Evolutionary conservation across 2,797 vertebrate species (phyloP), one percentile per base, ranked within the genome.

Genomic region (Galagoides demidoff): DNA sequence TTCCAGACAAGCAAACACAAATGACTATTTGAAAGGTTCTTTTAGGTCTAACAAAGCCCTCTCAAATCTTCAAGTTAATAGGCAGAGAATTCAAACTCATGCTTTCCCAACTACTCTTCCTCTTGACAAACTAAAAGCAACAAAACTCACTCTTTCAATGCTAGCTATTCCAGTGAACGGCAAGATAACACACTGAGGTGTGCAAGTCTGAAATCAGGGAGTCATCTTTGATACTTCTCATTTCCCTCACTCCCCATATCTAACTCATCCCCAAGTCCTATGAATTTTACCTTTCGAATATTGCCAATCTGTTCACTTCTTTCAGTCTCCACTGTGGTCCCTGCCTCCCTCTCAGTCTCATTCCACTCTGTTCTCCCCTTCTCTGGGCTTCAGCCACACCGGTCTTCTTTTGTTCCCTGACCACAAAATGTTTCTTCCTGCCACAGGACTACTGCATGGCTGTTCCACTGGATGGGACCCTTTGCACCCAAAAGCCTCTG

Each of bases 21-120:
- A 43, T 23, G 49, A 73, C 13, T 68, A 14, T 34, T n/a, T 92
- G 89, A 74, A 63, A 85, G 22, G 37, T 82, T 77, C 61, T 78
- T 74, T 92, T 61, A 64, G 45, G 66, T 64, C 89, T 3, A 94
- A 70, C 68, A 92, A 85, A 89, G 22, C 13, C 66, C 85, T 43
- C 79, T 70, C 43, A 66, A 86, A 63, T 31, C 66, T 61, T 76
- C 34, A 71, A 86, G 68, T n/a, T 71, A 89, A 71, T 1, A 89
- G 64, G 84, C 23, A 83, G 76, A 94, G 89, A 39, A 63, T 29
- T 25, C 39, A 84, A 81, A 92, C 25, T 77, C 57, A 23, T 25
- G 66, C 57, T n/a, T 12, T 17, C 29, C 20, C 20, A 76, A 25
- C 5, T 16, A 23, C 23, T 74, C 71, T 7, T 83, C 64, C 8